phyloP scores from a whole-genome alignment of 2,888 invertebrate genomes.

The Nymphalis urticae region DNA sequence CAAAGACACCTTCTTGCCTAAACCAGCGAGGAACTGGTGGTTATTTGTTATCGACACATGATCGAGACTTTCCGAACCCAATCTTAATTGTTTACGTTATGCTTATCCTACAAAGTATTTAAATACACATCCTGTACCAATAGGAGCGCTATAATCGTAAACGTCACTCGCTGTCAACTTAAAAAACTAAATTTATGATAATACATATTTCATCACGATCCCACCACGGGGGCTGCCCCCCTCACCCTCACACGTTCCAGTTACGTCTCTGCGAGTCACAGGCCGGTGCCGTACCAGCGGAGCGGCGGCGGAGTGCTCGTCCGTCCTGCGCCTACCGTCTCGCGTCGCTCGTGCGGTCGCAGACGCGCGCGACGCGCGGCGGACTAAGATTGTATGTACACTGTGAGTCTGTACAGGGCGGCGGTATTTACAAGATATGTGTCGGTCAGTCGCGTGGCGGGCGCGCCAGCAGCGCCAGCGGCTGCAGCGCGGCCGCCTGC shows the following conservation, averaged over 20 bases:
- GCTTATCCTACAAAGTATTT: background rate
- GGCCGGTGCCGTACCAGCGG: conserved; percentile 12
- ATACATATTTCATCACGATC: background rate
- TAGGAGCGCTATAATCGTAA: background rate
- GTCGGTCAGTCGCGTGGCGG: conserved; percentile 61
- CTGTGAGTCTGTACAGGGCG: conserved; percentile 41
- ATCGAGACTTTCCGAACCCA: too few species aligned
- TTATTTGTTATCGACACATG: too few species aligned
- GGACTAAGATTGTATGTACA: conserved; percentile 39
- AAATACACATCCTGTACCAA: background rate
- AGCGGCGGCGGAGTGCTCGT: conserved; percentile 14
- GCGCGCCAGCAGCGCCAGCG: conserved; percentile 67
- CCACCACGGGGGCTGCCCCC: background rate
- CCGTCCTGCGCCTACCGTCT: background rate
- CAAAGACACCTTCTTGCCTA: too few species aligned
- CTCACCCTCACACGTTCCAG: background rate
- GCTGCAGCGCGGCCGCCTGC: conserved; percentile 61
- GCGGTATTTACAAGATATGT: conserved; percentile 51
- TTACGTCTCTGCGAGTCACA: background rate
- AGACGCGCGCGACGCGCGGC: conserved; percentile 33
- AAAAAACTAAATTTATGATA: background rate
- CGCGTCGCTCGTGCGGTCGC: background rate
- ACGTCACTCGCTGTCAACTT: background rate
- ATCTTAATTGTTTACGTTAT: too few species aligned
- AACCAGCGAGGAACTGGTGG: too few species aligned